These are phyloP conservation scores for Ormyrus rosae DNA, from an alignment of 2,888 invertebrate genomes.

Conservation along the genomic window DNA sequence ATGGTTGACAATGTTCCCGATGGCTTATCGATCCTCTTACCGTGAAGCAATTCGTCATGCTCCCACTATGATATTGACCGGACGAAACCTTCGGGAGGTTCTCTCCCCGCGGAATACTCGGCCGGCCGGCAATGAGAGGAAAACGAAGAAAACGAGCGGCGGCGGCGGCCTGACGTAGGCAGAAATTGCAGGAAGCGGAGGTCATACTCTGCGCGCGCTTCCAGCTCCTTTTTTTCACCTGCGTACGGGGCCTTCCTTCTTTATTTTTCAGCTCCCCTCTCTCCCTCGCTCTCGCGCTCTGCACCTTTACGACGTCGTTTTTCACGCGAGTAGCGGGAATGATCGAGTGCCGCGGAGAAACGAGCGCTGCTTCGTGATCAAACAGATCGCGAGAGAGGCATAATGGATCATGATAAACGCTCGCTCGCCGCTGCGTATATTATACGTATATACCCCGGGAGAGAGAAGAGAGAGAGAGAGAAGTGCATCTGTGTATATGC, in stretches of 20 bases:
- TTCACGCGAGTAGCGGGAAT: slow-evolving; percentile 39
- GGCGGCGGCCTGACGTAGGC: slow-evolving; percentile 18
- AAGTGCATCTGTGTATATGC: background rate
- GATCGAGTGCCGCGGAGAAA: slow-evolving; percentile 48
- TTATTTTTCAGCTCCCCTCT: background rate
- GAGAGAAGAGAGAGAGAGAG: no score
- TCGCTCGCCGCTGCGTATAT: background rate
- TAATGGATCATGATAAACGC: slow-evolving; percentile 54
- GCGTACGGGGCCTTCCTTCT: background rate
- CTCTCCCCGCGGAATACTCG: slow-evolving; percentile 25
- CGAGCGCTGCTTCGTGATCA: slow-evolving; percentile 34
- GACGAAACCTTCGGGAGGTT: slow-evolving; percentile 15
- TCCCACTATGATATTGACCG: slow-evolving; percentile 46
- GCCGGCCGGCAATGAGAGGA: slow-evolving; percentile 17
- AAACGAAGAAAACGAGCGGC: slow-evolving; percentile 28
- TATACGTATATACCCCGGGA: no score
- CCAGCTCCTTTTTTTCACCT: slow-evolving; percentile 17
- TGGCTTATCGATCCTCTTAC: slow-evolving; percentile 58
- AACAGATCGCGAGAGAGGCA: slow-evolving; percentile 42
- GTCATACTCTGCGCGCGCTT: slow-evolving; percentile 19
- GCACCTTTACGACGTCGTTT: slow-evolving; percentile 43
- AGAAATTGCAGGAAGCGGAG: slow-evolving; percentile 43
- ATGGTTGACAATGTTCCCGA: slow-evolving; percentile 59
- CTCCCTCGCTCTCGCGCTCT: slow-evolving; percentile 12
- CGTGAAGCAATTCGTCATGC: slow-evolving; percentile 56